Evolutionary conservation across 1,140 invertebrate species (phyloP).

Genomic region (Trichomalopsis sarcophagae): DNA sequence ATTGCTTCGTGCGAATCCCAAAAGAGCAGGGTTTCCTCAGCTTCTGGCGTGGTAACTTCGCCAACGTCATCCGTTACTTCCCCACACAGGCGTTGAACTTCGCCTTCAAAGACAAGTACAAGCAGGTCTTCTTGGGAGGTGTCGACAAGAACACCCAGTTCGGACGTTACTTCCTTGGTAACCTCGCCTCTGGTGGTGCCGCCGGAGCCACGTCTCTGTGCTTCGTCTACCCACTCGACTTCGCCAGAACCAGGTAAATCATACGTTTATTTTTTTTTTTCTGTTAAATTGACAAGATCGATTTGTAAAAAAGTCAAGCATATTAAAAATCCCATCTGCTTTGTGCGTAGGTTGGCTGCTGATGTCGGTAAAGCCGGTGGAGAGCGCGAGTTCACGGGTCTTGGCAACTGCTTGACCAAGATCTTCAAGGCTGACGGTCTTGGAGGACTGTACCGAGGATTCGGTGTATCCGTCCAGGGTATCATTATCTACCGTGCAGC

Average conservation of each 20-base stretch:
- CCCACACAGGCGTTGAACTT: conserved; percentile 97
- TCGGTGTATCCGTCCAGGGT: conserved; percentile 92
- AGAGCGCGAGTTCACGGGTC: conserved; percentile 88
- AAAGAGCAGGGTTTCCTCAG: conserved; percentile 89
- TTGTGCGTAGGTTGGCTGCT: conserved; percentile 81
- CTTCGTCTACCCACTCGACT: conserved; percentile 97
- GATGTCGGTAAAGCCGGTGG: conserved; percentile 86
- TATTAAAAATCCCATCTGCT: conserved; percentile 26
- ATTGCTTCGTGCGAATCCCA: conserved; percentile 90
- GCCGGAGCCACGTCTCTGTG: conserved; percentile 95
- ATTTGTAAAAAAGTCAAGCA: background rate
- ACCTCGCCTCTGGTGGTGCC: conserved; percentile 94
- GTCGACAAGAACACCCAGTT: conserved; percentile 94
- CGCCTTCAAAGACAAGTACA: conserved; percentile 95
- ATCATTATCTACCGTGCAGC: conserved; percentile 92
- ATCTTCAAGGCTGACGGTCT: conserved; percentile 90
- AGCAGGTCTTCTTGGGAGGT: conserved; percentile 87
- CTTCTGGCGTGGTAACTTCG: conserved; percentile 95
- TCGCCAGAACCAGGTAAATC: conserved; percentile 89
- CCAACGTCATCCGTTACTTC: conserved; percentile 95
- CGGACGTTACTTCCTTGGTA: conserved; percentile 88
- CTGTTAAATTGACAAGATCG: background rate
- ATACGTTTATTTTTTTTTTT: background rate
- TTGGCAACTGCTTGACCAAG: conserved; percentile 88
- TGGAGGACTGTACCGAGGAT: conserved; percentile 90